Evolutionary conservation across 2,113 vertebrate genomes (phyloP), one percentile per base, ranked within the genome.

Genomic region (Ophthalmolycus amberensis): DNA sequence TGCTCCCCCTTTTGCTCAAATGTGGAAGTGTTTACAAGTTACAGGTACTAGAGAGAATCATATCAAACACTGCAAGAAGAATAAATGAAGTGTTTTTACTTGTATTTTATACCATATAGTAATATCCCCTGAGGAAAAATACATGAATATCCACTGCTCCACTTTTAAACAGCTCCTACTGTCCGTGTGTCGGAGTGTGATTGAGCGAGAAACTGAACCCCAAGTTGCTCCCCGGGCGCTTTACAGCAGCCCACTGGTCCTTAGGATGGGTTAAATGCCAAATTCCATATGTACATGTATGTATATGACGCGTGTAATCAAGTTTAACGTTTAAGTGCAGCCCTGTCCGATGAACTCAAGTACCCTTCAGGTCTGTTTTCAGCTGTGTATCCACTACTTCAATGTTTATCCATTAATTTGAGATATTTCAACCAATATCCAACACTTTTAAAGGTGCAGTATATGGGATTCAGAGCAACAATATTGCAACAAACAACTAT

Each of bases 1-100:
- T 73, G 86, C 87, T 60, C 87, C 92, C 87, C 80, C 92, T 77
- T 40, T 83, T 90, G 91, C 18, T 81, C 75, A 83, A 8, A 79
- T 12, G 29, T 14, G 80, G 80, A 87, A 86, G 59, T 82, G 71
- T 64, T 85, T 62, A 42, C 48, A 79, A 16, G 9, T 62, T 29
- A 56, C 27, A 66, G 18, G 15, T 60, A 27, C 22, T 0, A 15
- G 20, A 34, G 62, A 34, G 37, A 11, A 60, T 15, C 25, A 14
- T 27, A 25, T 32, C 9, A 37, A 27, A 56, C 20, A 34, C 9
- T 8, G 25, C 42, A 50, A 46, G 29, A 15, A 54, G 20, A 56
- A 18, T 38, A 25, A 27, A 16, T 34, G 0, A 16, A 48, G 9
- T 50, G 52, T 32, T 81, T 2, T 16, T 22, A 7, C 62, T 67